These are phyloP conservation scores for Microtus ochrogaster DNA, from an alignment of 2,113 vertebrate genomes.

Conservation along the genomic window DNA sequence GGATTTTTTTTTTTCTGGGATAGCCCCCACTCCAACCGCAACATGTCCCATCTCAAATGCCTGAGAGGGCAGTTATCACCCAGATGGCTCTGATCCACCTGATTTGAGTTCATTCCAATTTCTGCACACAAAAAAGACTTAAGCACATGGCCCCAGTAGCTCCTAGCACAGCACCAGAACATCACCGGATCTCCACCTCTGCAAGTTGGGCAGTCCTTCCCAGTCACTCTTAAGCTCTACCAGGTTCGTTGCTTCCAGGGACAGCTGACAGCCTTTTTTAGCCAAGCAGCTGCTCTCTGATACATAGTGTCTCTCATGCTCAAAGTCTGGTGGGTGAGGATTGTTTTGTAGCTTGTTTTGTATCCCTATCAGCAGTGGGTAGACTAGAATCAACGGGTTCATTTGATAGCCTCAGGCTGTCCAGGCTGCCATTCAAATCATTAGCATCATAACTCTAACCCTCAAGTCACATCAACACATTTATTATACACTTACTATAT, in stretches of 20 bases:
- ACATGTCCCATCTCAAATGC: neutral
- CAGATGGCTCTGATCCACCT: neutral
- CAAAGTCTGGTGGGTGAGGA: slow-evolving; percentile 60
- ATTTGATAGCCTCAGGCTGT: slow-evolving; percentile 67
- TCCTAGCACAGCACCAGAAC: neutral
- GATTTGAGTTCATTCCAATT: neutral
- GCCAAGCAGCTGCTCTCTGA: slow-evolving; percentile 76
- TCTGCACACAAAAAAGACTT: neutral
- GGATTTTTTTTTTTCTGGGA: neutral
- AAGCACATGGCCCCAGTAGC: neutral
- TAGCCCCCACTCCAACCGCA: neutral
- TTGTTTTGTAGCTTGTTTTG: slow-evolving; percentile 75
- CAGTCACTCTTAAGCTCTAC: slow-evolving; percentile 37
- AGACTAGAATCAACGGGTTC: slow-evolving; percentile 61
- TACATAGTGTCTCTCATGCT: slow-evolving; percentile 66
- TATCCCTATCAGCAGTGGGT: slow-evolving; percentile 63
- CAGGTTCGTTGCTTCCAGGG: slow-evolving; percentile 42
- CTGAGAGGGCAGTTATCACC: neutral
- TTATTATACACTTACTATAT: slow-evolving; percentile 62
- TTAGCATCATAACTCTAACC: slow-evolving; percentile 57
- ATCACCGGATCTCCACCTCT: neutral
- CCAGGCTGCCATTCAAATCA: slow-evolving; percentile 67
- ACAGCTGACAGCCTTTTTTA: slow-evolving; percentile 78
- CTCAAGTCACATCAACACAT: slow-evolving; percentile 45
- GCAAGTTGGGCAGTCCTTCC: slow-evolving; percentile 44